Conservation (phyloP, 2,113 vertebrate genomes). For the Corydoras maculifer region DNA sequence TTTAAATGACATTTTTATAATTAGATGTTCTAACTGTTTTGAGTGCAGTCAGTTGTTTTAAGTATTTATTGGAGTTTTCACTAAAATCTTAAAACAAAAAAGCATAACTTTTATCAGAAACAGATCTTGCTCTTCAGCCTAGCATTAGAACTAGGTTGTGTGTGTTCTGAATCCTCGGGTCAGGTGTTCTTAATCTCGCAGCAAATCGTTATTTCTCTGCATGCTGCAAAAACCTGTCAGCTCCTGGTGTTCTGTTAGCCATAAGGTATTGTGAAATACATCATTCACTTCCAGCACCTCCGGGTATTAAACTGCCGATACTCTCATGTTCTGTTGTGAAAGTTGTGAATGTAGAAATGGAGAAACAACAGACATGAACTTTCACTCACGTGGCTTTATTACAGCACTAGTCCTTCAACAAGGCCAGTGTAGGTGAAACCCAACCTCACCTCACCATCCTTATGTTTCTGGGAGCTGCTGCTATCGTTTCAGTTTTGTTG, state of each 20-base stretch:
- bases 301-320: neutral
- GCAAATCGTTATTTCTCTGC: neutral
- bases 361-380: constrained; percentile 14
- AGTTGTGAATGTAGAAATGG: constrained; percentile 18
- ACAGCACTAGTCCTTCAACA: constrained; percentile 5
- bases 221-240: neutral
- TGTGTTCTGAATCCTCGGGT: neutral
- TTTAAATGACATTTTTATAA: too few relatives aligned
- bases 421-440: neutral
- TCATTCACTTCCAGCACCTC: neutral
- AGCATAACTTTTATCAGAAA: neutral
- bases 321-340: constrained; percentile 4
- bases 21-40: too few relatives aligned
- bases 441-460: neutral
- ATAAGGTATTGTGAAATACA: neutral
- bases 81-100: neutral
- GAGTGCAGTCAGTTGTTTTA: too few relatives aligned
- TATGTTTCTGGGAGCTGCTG: too few relatives aligned
- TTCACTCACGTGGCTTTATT: constrained; percentile 8
- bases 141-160: neutral
- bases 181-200: constrained; percentile 1
- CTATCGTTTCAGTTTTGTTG: too few relatives aligned
- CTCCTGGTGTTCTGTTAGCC: neutral
- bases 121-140: neutral
- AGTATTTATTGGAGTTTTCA: too few relatives aligned